Conservation (phyloP, 2,113 vertebrate species). For the Rhinoptilus africanus region DNA sequence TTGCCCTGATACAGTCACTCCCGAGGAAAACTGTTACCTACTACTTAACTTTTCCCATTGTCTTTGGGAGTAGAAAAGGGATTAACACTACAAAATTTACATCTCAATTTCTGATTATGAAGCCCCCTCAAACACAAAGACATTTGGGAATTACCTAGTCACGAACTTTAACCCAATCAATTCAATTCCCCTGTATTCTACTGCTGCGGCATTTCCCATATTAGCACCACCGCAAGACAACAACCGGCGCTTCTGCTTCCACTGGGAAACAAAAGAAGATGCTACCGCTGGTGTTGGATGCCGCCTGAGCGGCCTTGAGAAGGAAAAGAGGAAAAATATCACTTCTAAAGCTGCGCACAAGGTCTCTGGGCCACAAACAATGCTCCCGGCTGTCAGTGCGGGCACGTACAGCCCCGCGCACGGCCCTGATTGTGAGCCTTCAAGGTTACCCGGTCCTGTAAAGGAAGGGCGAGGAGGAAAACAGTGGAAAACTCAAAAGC, state of each 20-base stretch:
- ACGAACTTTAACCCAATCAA: neutral
- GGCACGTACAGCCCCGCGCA: neutral
- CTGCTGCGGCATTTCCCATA: neutral
- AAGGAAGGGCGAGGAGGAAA: neutral
- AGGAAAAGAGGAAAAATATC: neutral
- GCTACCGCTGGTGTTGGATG: neutral
- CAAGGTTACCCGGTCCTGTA: slow-evolving; percentile 7
- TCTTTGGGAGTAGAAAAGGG: neutral
- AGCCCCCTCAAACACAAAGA: neutral
- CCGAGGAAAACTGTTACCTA: neutral
- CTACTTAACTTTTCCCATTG: neutral
- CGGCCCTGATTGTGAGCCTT: neutral
- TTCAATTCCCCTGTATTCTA: neutral
- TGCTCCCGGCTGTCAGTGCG: neutral
- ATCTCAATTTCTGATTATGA: neutral
- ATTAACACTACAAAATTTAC: neutral
- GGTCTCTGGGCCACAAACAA: slow-evolving; percentile 10
- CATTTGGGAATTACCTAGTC: neutral
- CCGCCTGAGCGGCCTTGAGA: neutral
- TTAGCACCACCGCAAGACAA: neutral
- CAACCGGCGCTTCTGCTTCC: neutral
- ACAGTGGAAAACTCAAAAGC: neutral
- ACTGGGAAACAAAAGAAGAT: neutral
- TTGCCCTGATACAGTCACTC: neutral
- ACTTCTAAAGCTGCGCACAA: neutral